Base-by-base conservation (phyloP, 92 coral and sea anemone genomes). In the Palythoa heliodiscus region DNA sequence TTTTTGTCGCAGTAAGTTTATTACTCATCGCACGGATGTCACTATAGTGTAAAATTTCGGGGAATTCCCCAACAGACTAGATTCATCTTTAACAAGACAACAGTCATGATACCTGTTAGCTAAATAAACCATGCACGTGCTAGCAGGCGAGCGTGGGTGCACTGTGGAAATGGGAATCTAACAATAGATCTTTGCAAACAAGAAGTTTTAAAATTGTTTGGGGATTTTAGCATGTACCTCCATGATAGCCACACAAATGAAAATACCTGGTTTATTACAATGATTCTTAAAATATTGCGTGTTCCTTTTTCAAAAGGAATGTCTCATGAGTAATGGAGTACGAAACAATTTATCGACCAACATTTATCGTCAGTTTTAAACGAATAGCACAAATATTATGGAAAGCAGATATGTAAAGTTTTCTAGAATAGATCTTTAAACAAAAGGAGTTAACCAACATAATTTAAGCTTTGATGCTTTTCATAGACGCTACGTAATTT, bases 401-500 rank as follows among this genome's bases (percentile, higher is more conserved):
- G 19, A 14, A 19, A 57, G 19, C 16, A 57, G 4, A 57, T 2
- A 5, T 14, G 19, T 57, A 57, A 57, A 57, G n/a, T 52, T 52
- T 11, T 11, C n/a, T 25, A 48, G 7, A 19, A 73, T 23, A 23
- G 10, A 50, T 23, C 12, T n/a, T 11, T 48, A 48, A 10, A 0
- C 43, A 23, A n/a, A 23, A 16, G 35, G 17, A 20, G 67, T 60
- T 15, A 60, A 15, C 22, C 20, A 60, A 60, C 67, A 74, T 48
- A 5, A 75, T 23, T 5, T 75, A 50, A 12, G 7, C 61, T 38
- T 5, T 14, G 66, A 25, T 25, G 72, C 90, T 90, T 92, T 92
- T 90, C 93, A 70, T 92, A 86, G 90, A 58, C 67, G 70, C 86
- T 57, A 90, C 93, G 95, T 92, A 92, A 90, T 89, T 70, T 81